Evolutionary conservation across 2,113 vertebrate species (phyloP).

Genomic region (Copsychus sechellarum): DNA sequence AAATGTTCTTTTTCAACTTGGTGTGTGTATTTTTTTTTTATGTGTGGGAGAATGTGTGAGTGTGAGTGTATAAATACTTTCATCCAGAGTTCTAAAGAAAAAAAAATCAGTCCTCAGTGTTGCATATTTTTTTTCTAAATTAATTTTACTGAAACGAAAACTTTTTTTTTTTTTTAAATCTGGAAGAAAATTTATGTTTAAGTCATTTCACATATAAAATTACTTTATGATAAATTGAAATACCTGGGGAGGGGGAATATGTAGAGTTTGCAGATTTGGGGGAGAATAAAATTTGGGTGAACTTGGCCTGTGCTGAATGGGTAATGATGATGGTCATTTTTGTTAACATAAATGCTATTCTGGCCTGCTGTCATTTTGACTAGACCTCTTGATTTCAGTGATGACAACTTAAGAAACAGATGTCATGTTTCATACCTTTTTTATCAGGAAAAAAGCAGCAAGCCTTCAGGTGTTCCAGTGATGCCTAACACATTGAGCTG

Average conservation of each 20-base stretch:
- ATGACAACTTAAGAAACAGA: slow-evolving; percentile 70
- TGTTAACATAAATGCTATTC: slow-evolving; percentile 55
- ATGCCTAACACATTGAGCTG: slow-evolving; percentile 81
- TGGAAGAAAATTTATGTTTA: slow-evolving; percentile 55
- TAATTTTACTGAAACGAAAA: slow-evolving; percentile 54
- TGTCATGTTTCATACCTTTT: slow-evolving; percentile 81
- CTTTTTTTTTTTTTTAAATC: not conserved
- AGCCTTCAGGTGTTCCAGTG: slow-evolving; percentile 84
- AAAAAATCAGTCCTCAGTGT: slow-evolving; percentile 44
- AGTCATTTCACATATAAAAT: slow-evolving; percentile 13
- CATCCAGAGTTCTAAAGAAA: slow-evolving; percentile 37
- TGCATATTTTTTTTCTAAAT: slow-evolving; percentile 53
- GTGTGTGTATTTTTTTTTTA: slow-evolving; percentile 16
- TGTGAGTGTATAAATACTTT: slow-evolving; percentile 2
- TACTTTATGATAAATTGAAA: slow-evolving; percentile 32
- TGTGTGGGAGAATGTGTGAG: slow-evolving; percentile 4
- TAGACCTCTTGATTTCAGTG: slow-evolving; percentile 73
- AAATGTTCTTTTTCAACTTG: slow-evolving; percentile 45
- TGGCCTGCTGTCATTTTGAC: slow-evolving; percentile 72
- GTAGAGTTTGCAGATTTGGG: slow-evolving; percentile 30
- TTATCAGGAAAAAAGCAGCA: slow-evolving; percentile 85
- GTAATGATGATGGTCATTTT: slow-evolving; percentile 30
- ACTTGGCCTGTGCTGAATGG: slow-evolving; percentile 42
- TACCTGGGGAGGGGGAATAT: slow-evolving; percentile 37
- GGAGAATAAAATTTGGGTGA: slow-evolving; percentile 51